Evolutionary conservation across 2,888 invertebrate genomes (phyloP), one percentile per base, ranked within the genome.

Genomic region (Patella pellucida): DNA sequence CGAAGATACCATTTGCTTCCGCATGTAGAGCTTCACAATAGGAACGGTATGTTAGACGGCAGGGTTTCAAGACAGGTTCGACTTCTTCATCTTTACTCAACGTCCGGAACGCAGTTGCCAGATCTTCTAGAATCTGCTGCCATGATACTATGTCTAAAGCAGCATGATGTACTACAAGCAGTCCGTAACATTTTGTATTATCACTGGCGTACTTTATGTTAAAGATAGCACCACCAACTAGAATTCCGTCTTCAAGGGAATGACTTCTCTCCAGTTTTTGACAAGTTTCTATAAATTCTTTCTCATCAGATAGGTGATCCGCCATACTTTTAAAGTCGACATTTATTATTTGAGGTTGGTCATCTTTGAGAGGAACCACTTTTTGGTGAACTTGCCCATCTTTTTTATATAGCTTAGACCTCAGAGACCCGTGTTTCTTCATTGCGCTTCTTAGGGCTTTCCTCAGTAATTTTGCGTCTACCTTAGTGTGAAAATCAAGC

Each of bases 71-170:
- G 14, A 62, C 62, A 19, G 62, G 62, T 11, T 62, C 62, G 1
- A 12, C 23, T 23, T 62, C 62, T 19, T 62, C 19, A 14, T 62
- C 19, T 3, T 12, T 15, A 62, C 62, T 62, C 62, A 62, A 23
- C 19, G 23, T 14, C 23, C 23, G 19, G 12, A 62, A 62, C 12
- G 62, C 62, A 19, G 23, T 23, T 62, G 62, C 62, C 23, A 62
- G 14, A 62, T 62, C 62, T 62, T 62, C 62, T 14, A 62, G 14
- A 11, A 62, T 62, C 62, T 62, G 62, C 15, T 62, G 62, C 62
- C 62, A 62, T 11, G 62, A 62, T 62, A 62, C 62, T 23, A 62
- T 62, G 23, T 62, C 62, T 11, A 62, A 23, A 23, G 62, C 62
- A 14, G 14, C 62, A 62, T 62, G 62, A 62, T 62, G 62, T 5